Evolutionary conservation across 2,797 vertebrate genomes (phyloP).

Genomic region (Botia almorhae): DNA sequence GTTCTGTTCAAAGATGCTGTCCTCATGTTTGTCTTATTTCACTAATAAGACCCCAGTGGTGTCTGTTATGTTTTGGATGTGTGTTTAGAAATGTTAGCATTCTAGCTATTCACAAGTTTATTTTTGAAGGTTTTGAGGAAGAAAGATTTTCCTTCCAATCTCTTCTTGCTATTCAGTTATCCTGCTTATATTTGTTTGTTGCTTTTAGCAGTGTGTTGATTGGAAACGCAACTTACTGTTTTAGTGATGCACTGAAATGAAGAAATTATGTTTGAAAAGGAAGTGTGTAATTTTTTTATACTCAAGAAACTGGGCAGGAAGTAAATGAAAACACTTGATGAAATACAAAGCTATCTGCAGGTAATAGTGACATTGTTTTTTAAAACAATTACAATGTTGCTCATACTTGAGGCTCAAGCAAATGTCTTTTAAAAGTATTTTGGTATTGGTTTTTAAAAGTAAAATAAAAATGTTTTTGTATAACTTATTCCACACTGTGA

Average conservation of each 20-base stretch:
- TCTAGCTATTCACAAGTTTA: neutral
- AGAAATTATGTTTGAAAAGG: neutral
- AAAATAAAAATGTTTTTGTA: too few relatives aligned
- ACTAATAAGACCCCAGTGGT: neutral
- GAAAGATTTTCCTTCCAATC: constrained; percentile 6
- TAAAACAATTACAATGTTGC: too few relatives aligned
- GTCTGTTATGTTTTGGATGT: constrained; percentile 12
- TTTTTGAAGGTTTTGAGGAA: constrained; percentile 6
- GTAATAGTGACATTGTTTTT: too few relatives aligned
- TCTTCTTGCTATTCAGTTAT: constrained; percentile 43
- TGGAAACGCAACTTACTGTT: neutral
- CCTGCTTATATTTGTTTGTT: constrained; percentile 44
- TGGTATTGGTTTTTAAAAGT: too few relatives aligned
- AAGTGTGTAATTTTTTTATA: neutral
- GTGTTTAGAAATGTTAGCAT: neutral
- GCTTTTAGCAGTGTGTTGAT: neutral
- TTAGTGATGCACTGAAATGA: constrained; percentile 48
- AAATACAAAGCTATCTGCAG: neutral
- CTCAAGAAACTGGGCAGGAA: neutral
- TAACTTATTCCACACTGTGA: too few relatives aligned
- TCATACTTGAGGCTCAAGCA: too few relatives aligned
- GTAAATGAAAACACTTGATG: neutral
- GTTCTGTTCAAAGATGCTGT: constrained; percentile 26
- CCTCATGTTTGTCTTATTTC: neutral
- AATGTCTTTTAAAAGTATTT: too few relatives aligned